phyloP scores from a whole-genome alignment of 2,797 vertebrate species.

The Spea hammondii region DNA sequence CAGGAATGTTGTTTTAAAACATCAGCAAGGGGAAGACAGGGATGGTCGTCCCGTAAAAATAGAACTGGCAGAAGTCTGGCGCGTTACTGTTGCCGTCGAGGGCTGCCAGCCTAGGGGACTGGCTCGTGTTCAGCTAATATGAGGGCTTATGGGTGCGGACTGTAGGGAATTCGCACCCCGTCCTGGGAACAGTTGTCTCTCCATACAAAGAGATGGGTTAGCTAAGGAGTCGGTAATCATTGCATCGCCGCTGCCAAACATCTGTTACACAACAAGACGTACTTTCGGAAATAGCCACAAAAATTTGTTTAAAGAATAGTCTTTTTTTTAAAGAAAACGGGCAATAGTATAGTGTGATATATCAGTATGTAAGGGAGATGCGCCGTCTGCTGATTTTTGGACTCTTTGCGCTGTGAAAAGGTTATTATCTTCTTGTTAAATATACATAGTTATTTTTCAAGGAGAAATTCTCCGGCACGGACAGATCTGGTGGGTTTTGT shows the following conservation, averaged over 20 bases:
- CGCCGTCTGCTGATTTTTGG: too few species aligned
- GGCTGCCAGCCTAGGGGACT: background rate
- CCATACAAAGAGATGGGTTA: background rate
- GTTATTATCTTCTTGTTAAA: too few species aligned
- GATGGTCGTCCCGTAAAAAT: slow-evolving; percentile 49
- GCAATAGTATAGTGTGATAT: too few species aligned
- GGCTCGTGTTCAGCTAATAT: background rate
- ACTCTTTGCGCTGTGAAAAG: too few species aligned
- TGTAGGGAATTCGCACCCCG: background rate
- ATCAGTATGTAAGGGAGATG: too few species aligned
- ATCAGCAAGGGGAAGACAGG: slow-evolving; percentile 44
- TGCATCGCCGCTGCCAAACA: too few species aligned
- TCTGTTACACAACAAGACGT: background rate
- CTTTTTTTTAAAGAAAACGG: background rate
- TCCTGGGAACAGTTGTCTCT: background rate
- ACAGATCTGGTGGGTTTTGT: too few species aligned
- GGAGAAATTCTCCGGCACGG: too few species aligned
- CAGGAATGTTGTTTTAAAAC: slow-evolving; percentile 52
- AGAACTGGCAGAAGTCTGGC: slow-evolving; percentile 30
- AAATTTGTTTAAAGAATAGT: background rate
- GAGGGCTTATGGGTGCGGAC: slow-evolving; percentile 2
- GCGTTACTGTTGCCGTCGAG: slow-evolving; percentile 13
- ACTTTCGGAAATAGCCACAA: background rate
- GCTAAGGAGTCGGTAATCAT: too few species aligned
- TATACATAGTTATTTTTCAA: too few species aligned